Base-by-base conservation (phyloP, 2,113 vertebrate species). In the Dipodomys merriami region DNA sequence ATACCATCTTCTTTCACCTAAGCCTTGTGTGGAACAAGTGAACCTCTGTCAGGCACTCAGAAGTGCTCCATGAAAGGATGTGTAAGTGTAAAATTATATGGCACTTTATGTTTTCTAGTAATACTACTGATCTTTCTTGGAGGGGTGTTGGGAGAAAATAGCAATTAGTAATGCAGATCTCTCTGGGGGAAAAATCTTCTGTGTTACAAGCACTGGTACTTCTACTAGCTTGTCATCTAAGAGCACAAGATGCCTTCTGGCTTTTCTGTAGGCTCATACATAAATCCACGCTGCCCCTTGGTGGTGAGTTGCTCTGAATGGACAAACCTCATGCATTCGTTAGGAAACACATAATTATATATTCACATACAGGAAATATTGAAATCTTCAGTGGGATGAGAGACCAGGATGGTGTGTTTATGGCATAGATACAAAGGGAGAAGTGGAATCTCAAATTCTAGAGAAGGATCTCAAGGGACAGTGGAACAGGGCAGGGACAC, bases 21-120 rank as follows among this genome's bases (percentile, higher is more conserved):
- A 93, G 80, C 83, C 57, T 77, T 19, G 25, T 13, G 81, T 73
- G 44, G 88, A 92, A 91, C 15, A 89, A 89, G 72, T 84, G 93
- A 83, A 93, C 60, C 80, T 76, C 39, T 73, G 46, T 30, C 46
- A 95, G 77, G 35, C 35, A 30, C 89, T 72, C 22, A 5, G 86
- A 94, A 89, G 62, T 91, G 35, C 77, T 95, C 91, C 5, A 35
- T 44, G 86, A 92, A 96, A 78, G 93, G 39, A 39, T 71, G 35
- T 23, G 1, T 68, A 96, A 95, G 84, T 87, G 74, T 87, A 94
- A 97, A 96, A 97, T 96, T 86, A 94, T 68, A 91, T 88, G 93
- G 86, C 94, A 91, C 84, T 96, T 94, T 95, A 39, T 39, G 60
- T 95, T 95, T 96, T 95, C 93, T 94, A 95, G 95, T 92, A 96